These are phyloP conservation scores for Cloeon dipterum DNA, from an alignment of 2,888 invertebrate genomes.

Conservation along the genomic window DNA sequence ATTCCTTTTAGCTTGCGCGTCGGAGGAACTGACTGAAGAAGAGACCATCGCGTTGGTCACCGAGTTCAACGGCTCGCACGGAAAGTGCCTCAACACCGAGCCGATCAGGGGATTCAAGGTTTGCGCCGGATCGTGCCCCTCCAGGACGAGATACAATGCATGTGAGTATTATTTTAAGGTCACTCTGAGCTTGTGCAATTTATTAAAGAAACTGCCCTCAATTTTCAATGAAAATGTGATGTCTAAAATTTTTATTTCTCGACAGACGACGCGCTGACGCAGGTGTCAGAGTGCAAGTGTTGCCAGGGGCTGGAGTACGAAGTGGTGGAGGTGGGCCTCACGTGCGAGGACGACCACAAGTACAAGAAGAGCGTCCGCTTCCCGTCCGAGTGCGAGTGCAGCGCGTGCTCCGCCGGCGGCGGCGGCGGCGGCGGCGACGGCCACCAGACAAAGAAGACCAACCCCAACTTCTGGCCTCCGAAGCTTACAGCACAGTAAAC, in stretches of 20 bases:
- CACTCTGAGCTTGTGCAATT: background rate
- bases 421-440: too few relatives aligned
- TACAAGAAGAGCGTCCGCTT: conserved; percentile 16
- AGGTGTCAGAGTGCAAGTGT: conserved; percentile 21
- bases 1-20: conserved; percentile 31
- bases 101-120: conserved; percentile 37
- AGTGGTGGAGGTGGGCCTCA: conserved; percentile 17
- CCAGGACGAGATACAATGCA: conserved; percentile 40
- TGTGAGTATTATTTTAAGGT: conserved; percentile 21
- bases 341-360: conserved; percentile 22
- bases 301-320: conserved; percentile 15
- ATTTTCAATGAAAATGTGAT: too few relatives aligned
- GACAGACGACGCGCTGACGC: conserved; percentile 13
- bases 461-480: too few relatives aligned
- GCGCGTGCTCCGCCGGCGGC: conserved; percentile 15
- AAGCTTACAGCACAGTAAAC: too few relatives aligned
- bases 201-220: too few relatives aligned
- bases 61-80: conserved; percentile 23
- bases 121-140: conserved; percentile 45
- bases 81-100: conserved; percentile 35
- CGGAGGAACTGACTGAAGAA: conserved; percentile 24
- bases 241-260: too few relatives aligned
- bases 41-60: conserved; percentile 34
- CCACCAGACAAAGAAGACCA: too few relatives aligned
- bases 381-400: conserved; percentile 18